Evolutionary conservation across 2,888 invertebrate species (phyloP), one percentile per base, ranked within the genome.

Genomic region (Mythimna ferrago): DNA sequence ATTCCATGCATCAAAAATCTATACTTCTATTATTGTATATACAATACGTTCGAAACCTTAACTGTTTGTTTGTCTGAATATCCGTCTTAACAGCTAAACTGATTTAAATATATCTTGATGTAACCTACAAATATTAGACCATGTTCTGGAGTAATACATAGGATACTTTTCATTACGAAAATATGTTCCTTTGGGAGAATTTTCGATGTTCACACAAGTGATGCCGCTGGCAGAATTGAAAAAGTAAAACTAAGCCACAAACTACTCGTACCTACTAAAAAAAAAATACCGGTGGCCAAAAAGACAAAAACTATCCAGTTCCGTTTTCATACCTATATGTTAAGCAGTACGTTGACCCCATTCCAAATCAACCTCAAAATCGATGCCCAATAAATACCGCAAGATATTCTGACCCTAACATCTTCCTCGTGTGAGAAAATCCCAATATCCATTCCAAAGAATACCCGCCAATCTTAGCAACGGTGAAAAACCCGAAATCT

Each of bases 381-480:
- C 68, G 66, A 78, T 76, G 19, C 14, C 19, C 26, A 78, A 80
- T 66, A 71, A 69, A 60, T 38, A 63, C 64, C 51, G 11, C 38
- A 78, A 61, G 38, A 51, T 73, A 26, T 67, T 78, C 41, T 21
- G n/a, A 53, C 58, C 56, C 51, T 26, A 68, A 71, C 54, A 54
- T 54, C 53, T 67, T 68, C 56, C 41, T 64, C 62, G 66, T 67
- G 56, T 65, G 56, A 21, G 35, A 68, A 54, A 69, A 65, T 69
- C 66, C 38, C 63, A 72, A 76, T 69, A 78, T 77, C 73, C 73
- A 78, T 83, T 81, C 64, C 67, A 54, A 63, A 73, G 68, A 78
- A 78, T 80, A 78, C 74, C 76, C 71, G 73, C 32, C 71, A 80
- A 82, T 84, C 76, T 78, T 67, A 62, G 65, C 63, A 77, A 73